Evolutionary conservation across 1,140 invertebrate species (phyloP), one percentile per base, ranked within the genome.

Genomic region (Platyscapa corneri): DNA sequence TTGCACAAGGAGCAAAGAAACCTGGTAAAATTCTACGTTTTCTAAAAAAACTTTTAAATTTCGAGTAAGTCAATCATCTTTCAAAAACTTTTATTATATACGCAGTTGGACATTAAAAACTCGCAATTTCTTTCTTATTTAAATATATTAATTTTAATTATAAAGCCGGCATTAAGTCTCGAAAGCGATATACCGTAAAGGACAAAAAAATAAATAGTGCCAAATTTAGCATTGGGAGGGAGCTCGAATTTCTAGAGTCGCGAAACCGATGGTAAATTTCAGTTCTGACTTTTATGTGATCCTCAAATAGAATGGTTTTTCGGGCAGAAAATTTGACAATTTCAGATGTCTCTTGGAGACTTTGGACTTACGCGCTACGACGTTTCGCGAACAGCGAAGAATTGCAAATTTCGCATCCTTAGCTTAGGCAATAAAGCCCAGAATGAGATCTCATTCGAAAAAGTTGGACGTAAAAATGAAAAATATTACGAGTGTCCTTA

Each of bases 401-500:
- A 5, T 2, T 16, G n/a, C n/a, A n/a, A n/a, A n/a, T n/a, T n/a
- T n/a, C n/a, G n/a, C n/a, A n/a, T n/a, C n/a, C n/a, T n/a, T n/a
- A n/a, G n/a, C n/a, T n/a, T n/a, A n/a, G n/a, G n/a, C 10, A 53
- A 53, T 53, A n/a, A 75, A 27, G 23, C 1, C 39, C 6, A 3
- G 6, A 12, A 18, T 6, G 23, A 46, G 27, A 23, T 34, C 53
- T 79, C 18, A 74, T 74, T 82, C 60, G 60, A 82, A 82, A 60
- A 82, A 37, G 32, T 12, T 60, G 23, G 23, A n/a, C 7, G 3
- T 27, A 39, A 34, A 8, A 20, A 53, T 16, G 81, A 72, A 42
- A 75, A 74, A 82, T 82, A 82, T 82, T 39, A 8, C 49, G 75
- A n/a, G 23, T 12, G 46, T 64, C 23, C 23, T 60, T 27, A 5